phyloP scores from a whole-genome alignment of 2,888 invertebrate genomes.

The Trichogramma evanescens region DNA sequence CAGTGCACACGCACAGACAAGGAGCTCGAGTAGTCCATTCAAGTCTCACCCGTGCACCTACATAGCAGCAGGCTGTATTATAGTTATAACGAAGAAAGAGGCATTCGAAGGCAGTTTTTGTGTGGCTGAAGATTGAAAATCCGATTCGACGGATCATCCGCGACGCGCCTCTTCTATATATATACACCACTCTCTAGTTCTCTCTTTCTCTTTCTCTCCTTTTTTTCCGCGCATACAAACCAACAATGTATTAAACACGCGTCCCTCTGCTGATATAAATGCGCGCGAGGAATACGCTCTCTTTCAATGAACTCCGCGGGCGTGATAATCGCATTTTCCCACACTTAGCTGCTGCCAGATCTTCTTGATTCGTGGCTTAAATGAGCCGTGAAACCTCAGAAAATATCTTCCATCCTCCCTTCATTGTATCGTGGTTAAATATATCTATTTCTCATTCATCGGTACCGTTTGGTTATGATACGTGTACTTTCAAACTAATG shows the following conservation, averaged over 20 bases:
- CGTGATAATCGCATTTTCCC: constrained; percentile 38
- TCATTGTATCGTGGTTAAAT: too few species aligned
- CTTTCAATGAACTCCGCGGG: constrained; percentile 5
- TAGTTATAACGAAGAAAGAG: not conserved
- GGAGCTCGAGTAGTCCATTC: not conserved
- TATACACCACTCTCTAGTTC: too few species aligned
- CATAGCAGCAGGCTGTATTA: too few species aligned
- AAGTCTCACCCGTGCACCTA: too few species aligned
- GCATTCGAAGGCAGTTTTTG: constrained; percentile 1
- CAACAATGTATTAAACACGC: too few species aligned
- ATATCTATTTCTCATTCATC: too few species aligned
- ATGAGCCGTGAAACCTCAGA: constrained; percentile 45
- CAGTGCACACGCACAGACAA: not conserved
- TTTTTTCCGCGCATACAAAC: too few species aligned
- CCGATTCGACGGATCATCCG: constrained; percentile 40
- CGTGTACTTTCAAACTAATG: too few species aligned
- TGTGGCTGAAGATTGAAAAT: constrained; percentile 29
- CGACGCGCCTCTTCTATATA: constrained; percentile 1
- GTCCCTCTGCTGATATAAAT: too few species aligned
- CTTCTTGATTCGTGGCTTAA: constrained; percentile 32
- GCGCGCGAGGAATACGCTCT: too few species aligned
- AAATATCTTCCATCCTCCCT: not conserved
- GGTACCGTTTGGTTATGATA: too few species aligned
- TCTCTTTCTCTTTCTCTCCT: too few species aligned
- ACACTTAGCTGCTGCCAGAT: constrained; percentile 25